phyloP scores from a whole-genome alignment of 2,888 invertebrate genomes.

The Azorinus chamasolen region DNA sequence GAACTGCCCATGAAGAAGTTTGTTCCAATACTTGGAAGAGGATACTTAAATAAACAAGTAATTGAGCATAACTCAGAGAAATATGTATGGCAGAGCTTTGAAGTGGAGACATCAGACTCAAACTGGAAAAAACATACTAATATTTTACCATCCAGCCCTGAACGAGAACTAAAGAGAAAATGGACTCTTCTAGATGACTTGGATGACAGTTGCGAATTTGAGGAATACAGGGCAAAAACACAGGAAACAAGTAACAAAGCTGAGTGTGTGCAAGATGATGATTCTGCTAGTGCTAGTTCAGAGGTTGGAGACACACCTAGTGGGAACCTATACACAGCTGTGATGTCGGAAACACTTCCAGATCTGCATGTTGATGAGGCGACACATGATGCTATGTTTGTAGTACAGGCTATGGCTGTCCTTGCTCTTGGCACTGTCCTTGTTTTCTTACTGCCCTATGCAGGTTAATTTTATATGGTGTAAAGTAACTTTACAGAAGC shows the following conservation, averaged over 20 bases:
- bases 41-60: slow-evolving; percentile 15
- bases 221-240: slow-evolving; percentile 6
- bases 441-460: slow-evolving; percentile 47
- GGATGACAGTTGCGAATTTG: neutral
- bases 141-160: slow-evolving; percentile 7
- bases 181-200: slow-evolving; percentile 24
- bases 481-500: too few species aligned
- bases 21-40: slow-evolving; percentile 1
- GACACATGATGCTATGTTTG: slow-evolving; percentile 35
- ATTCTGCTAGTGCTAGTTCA: neutral
- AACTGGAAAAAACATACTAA: neutral
- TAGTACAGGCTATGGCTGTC: slow-evolving; percentile 46
- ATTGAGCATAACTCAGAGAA: slow-evolving; percentile 37
- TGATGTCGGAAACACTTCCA: slow-evolving; percentile 48
- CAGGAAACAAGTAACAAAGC: neutral
- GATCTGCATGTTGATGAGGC: slow-evolving; percentile 19
- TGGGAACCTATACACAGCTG: slow-evolving; percentile 17
- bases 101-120: neutral
- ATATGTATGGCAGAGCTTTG: slow-evolving; percentile 28
- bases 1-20: too few species aligned
- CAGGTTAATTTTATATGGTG: slow-evolving; percentile 23
- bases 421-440: slow-evolving; percentile 50
- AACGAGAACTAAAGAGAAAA: slow-evolving; percentile 16
- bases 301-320: too few species aligned
- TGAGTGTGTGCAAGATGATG: neutral